These are phyloP conservation scores for Probaryconus sp. DNA, from an alignment of 1,140 invertebrate species.

Conservation along the genomic window DNA sequence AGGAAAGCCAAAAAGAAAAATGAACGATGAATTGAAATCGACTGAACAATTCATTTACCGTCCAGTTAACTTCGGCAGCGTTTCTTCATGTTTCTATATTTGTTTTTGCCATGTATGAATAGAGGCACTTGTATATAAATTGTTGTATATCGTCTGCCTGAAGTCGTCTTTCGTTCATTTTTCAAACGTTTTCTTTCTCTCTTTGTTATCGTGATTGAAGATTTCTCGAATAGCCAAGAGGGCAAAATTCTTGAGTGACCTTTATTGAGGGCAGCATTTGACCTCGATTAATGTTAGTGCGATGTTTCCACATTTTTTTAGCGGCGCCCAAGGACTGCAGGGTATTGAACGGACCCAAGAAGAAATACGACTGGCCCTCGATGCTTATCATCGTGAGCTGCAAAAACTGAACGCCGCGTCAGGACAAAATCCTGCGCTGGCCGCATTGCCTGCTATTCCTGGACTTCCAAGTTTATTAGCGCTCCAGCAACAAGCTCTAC, in stretches of 20 bases:
- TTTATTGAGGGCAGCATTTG: constrained; percentile 81
- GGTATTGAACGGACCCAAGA: constrained; percentile 88
- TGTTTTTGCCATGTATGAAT: too few relatives aligned
- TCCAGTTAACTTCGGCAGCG: too few relatives aligned
- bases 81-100: too few relatives aligned
- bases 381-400: constrained; percentile 94
- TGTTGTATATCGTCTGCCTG: too few relatives aligned
- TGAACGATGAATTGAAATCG: too few relatives aligned
- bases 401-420: constrained; percentile 87
- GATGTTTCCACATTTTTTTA: constrained; percentile 90
- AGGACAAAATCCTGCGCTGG: constrained; percentile 80
- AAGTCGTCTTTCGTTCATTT: too few relatives aligned
- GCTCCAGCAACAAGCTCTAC: constrained; percentile 85
- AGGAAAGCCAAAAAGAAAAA: too few relatives aligned
- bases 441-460: constrained; percentile 78
- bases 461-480: constrained; percentile 84
- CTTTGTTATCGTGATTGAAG: not conserved
- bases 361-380: constrained; percentile 91
- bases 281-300: constrained; percentile 78
- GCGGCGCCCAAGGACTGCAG: constrained; percentile 79
- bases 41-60: too few relatives aligned
- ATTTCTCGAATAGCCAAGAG: too few relatives aligned
- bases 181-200: too few relatives aligned
- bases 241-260: constrained; percentile 68
- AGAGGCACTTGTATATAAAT: too few relatives aligned